These are phyloP conservation scores for Dinomys branickii DNA, from an alignment of 2,113 vertebrate species.

Conservation along the genomic window DNA sequence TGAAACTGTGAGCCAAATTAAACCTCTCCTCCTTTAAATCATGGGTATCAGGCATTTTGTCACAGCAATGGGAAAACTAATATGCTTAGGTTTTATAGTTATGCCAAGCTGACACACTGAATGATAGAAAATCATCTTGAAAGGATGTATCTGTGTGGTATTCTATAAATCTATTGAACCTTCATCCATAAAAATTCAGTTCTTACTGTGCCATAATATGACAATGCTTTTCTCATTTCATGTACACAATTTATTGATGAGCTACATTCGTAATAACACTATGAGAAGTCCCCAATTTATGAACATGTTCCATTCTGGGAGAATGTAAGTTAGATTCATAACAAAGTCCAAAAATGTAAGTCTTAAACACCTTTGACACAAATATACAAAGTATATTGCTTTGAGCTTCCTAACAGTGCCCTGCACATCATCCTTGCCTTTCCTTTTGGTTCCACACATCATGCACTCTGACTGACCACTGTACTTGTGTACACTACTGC, in stretches of 20 bases:
- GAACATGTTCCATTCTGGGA: not conserved
- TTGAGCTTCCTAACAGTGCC: not conserved
- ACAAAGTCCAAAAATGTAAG: not conserved
- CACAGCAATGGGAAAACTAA: not conserved
- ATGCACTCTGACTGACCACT: not conserved
- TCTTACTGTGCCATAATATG: not conserved
- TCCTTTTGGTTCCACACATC: not conserved
- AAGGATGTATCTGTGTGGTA: not conserved
- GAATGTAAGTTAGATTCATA: not conserved
- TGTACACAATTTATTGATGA: not conserved
- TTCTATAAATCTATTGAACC: not conserved
- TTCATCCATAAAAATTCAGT: not conserved
- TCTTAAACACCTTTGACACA: not conserved
- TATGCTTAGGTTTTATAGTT: slow-evolving; percentile 29
- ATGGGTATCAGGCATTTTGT: not conserved
- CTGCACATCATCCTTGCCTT: not conserved
- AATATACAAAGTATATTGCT: not conserved
- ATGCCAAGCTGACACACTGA: not conserved
- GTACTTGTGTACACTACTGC: not conserved
- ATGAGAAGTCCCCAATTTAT: not conserved
- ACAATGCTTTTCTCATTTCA: not conserved
- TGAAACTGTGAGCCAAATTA: not conserved
- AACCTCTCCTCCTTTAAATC: not conserved
- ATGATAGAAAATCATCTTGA: slow-evolving; percentile 23
- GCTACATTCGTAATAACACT: not conserved